Evolutionary conservation across 2,113 vertebrate genomes (phyloP).

Genomic region (Bubo bubo): DNA sequence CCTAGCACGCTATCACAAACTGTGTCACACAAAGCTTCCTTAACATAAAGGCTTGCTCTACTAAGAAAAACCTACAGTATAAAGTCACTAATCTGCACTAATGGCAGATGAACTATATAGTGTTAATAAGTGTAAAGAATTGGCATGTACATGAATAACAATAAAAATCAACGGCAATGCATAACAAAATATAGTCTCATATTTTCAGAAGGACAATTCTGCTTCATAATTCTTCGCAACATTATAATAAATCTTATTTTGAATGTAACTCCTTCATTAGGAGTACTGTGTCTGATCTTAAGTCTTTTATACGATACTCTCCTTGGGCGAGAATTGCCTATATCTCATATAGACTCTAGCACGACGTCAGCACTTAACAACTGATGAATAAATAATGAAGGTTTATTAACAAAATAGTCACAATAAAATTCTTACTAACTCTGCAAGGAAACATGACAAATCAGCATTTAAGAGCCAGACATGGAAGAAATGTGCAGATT

Average conservation of each 20-base stretch:
- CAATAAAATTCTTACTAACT: background rate
- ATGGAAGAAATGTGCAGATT: background rate
- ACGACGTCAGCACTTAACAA: background rate
- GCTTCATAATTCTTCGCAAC: background rate
- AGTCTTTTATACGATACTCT: background rate
- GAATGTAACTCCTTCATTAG: background rate
- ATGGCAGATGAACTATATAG: background rate
- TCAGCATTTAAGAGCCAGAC: background rate
- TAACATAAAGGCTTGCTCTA: background rate
- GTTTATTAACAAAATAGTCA: background rate
- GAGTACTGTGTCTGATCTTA: background rate
- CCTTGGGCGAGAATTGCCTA: background rate
- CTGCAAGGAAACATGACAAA: background rate
- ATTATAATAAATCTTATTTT: background rate
- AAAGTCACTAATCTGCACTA: background rate
- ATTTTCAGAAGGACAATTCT: background rate
- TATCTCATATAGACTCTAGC: background rate
- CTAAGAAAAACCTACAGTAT: background rate
- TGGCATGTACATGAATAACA: background rate
- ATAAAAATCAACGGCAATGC: background rate
- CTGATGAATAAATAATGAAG: background rate
- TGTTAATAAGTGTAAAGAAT: background rate
- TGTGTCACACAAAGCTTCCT: background rate
- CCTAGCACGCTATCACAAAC: background rate
- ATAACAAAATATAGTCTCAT: background rate